Base-by-base conservation (phyloP, 2,888 invertebrate species). In the Furcula furcula region DNA sequence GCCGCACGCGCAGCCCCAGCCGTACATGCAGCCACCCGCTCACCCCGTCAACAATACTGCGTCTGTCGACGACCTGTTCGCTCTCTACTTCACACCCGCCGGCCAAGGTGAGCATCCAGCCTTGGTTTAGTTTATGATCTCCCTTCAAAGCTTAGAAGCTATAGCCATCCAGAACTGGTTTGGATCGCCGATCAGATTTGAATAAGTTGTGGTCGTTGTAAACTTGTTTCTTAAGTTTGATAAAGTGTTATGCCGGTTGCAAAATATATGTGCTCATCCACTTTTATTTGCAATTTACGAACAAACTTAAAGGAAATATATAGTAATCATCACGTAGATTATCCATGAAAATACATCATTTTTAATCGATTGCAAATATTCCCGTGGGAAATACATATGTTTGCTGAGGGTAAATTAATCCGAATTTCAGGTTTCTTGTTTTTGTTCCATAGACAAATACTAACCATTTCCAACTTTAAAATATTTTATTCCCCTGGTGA, bases 21-120 rank as follows among this genome's bases (percentile, higher is more conserved):
- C 82, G 42, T 83, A 76, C 58, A 60, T 76, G 55, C 74, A 70
- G 48, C 61, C 59, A 47, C 65, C 60, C 51, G 46, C 61, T 61
- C 88, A 82, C 73, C 50, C 87, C 80, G 53, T 76, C 76, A 50
- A 76, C 73, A 46, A 84, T 77, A 57, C 81, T 57, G 83, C 92
- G 60, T 93, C 92, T 69, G 94, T 92, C 75, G 94, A 94, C 85
- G 94, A 94, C 75, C 84, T 94, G 69, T 93, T 94, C 73, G 93
- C 94, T 54, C 89, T 94, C 55, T 94, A 93, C 91, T 92, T 94
- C 72, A 91, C 93, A 58, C 91, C 92, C 69, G 90, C 91, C 46
- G 57, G 83, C 69, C 91, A 92, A 80, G 91, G 91, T 91, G 77
- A 89, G 88, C 78, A 61, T 55, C 34, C 50, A 41, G 12, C 28